Evolutionary conservation across 2,888 invertebrate genomes (phyloP).

Genomic region (Eristalis pertinax): DNA sequence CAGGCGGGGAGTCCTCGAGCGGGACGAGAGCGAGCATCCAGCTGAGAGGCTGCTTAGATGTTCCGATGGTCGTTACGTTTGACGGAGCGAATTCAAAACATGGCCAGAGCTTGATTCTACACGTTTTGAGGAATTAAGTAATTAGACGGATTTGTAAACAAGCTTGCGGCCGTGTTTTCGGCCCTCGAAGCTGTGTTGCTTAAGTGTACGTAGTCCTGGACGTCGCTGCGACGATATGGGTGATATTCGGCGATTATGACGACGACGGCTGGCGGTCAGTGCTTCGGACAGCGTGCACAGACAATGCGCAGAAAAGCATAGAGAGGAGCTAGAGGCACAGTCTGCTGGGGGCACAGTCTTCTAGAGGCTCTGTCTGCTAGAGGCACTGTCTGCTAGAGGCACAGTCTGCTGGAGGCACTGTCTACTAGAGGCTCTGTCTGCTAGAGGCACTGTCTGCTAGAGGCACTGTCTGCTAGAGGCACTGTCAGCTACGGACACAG

Average conservation of each 20-base stretch:
- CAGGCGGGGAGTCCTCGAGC: not conserved
- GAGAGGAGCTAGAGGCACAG: not conserved
- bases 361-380: not conserved
- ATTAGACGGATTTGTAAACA: too few species aligned
- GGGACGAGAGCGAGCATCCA: not conserved
- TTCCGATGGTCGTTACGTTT: not conserved
- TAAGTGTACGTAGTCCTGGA: too few species aligned
- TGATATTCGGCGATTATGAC: too few species aligned
- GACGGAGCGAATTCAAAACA: not conserved
- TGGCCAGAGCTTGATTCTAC: too few species aligned
- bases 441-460: not conserved
- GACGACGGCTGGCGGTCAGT: too few species aligned
- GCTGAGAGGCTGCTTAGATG: not conserved
- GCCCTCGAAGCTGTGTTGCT: too few species aligned
- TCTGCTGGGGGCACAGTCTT: not conserved
- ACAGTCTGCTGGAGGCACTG: not conserved
- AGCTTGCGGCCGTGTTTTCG: too few species aligned
- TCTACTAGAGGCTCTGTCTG: not conserved
- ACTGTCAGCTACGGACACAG: not conserved
- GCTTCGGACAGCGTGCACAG: too few species aligned
- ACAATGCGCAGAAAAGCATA: too few species aligned
- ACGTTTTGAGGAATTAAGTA: too few species aligned
- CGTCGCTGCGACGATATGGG: too few species aligned
- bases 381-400: not conserved
- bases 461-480: not conserved